A percentile compares a stretch with the other conserved stretches of the same genome.
phyloP scores from a whole-genome alignment of 2,888 invertebrate species.

The Ptychoptera albimana region DNA sequence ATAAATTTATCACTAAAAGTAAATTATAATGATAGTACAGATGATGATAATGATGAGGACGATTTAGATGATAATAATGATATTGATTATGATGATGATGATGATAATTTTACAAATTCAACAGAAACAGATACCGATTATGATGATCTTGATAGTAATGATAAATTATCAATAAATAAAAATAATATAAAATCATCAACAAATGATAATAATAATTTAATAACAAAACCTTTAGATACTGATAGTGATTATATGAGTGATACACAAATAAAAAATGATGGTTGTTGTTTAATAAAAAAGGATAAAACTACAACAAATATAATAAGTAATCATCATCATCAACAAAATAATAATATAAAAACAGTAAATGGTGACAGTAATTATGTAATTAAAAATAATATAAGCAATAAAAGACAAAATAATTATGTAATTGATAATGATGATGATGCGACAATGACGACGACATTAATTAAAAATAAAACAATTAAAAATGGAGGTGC shows the following conservation, averaged over 20 bases:
- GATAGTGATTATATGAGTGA: slow-evolving; percentile 10
- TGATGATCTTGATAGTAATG: slow-evolving; percentile 12
- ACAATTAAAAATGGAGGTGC: slow-evolving; percentile 5
- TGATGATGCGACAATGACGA: neutral
- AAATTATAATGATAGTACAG: neutral
- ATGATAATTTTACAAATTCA: slow-evolving; percentile 16
- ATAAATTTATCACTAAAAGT: slow-evolving; percentile 5
- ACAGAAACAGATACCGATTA: slow-evolving; percentile 10
- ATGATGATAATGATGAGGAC: slow-evolving; percentile 1
- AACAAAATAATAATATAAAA: neutral
- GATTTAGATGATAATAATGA: neutral
- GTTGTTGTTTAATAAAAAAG: neutral
- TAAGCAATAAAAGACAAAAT: neutral
- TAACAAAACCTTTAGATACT: slow-evolving; percentile 7
- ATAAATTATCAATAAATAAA: slow-evolving; percentile 12
- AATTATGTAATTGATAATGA: neutral
- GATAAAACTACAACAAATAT: too few species aligned
- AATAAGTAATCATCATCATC: slow-evolving; percentile 3
- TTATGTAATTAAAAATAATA: neutral
- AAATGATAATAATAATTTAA: slow-evolving; percentile 15
- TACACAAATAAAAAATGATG: slow-evolving; percentile 8
- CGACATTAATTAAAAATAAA: slow-evolving; percentile 5
- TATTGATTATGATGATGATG: neutral
- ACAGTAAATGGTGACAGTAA: neutral
- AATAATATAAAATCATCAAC: slow-evolving; percentile 12